phyloP scores from a whole-genome alignment of 2,113 vertebrate species.

The Otolemur garnettii region DNA sequence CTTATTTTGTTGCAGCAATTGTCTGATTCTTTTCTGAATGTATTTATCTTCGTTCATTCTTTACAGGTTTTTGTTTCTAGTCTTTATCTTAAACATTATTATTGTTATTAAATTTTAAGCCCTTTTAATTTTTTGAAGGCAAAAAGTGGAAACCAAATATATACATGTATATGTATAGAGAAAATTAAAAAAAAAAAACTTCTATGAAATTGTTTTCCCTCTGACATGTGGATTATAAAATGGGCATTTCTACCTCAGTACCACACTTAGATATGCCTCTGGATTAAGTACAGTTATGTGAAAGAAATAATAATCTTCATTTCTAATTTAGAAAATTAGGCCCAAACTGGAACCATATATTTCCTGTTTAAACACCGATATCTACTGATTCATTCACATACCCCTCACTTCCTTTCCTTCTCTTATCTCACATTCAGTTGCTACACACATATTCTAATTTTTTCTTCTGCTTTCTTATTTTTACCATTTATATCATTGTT shows the following conservation, averaged over 20 bases:
- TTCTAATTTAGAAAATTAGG: slow-evolving; percentile 30
- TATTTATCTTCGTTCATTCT: no score
- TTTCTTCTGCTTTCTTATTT: slow-evolving; percentile 43
- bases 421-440: not conserved
- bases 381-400: not conserved
- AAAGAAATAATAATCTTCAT: not conserved
- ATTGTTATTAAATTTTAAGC: no score
- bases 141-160: no score
- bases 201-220: slow-evolving; percentile 3
- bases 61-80: no score
- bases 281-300: not conserved
- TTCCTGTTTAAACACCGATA: slow-evolving; percentile 37
- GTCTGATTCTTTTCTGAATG: no score
- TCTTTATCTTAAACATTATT: no score
- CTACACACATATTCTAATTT: not conserved
- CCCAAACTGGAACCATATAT: slow-evolving; percentile 2
- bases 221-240: not conserved
- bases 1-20: no score
- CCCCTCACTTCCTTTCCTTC: not conserved
- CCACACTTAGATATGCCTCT: not conserved
- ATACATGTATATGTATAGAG: no score
- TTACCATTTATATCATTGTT: slow-evolving; percentile 14
- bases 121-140: no score
- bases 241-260: not conserved
- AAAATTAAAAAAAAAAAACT: not conserved